Conservation (phyloP, 2,113 vertebrate species). For the Chionis minor region DNA sequence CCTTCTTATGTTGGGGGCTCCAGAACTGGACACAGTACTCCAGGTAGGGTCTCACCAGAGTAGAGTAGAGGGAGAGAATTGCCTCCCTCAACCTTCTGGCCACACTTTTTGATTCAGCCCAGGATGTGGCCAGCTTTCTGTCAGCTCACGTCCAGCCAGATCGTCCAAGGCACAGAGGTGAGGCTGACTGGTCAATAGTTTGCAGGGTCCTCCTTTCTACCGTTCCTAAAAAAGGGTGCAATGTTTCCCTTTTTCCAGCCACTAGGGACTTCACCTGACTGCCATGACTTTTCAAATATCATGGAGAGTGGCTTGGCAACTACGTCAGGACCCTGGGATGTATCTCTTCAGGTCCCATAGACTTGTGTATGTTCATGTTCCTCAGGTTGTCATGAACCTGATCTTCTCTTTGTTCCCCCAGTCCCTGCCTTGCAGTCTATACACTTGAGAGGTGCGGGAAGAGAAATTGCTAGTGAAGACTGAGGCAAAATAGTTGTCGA, state of each 20-base stretch:
- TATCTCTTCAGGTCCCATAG: not conserved
- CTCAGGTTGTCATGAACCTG: accelerated
- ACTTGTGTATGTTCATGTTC: not conserved
- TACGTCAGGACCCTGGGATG: too few species aligned
- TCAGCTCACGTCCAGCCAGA: not conserved
- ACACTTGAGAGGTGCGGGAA: not conserved
- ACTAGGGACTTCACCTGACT: too few species aligned
- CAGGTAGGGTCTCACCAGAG: too few species aligned
- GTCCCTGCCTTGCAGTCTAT: not conserved
- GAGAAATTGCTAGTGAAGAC: not conserved
- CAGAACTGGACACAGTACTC: too few species aligned
- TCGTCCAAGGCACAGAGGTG: not conserved
- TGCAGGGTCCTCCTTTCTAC: not conserved
- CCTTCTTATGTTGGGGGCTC: too few species aligned
- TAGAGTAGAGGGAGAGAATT: too few species aligned
- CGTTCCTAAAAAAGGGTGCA: not conserved
- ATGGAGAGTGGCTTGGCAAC: not conserved
- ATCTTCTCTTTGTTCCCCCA: not conserved
- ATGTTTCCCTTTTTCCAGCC: not conserved
- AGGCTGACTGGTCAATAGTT: not conserved
- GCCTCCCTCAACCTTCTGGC: too few species aligned
- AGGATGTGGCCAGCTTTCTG: too few species aligned
- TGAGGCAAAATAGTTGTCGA: not conserved
- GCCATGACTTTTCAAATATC: not conserved
- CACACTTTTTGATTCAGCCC: too few species aligned